Evolutionary conservation across 2,113 vertebrate species (phyloP).

Genomic region (Clinocottus analis): DNA sequence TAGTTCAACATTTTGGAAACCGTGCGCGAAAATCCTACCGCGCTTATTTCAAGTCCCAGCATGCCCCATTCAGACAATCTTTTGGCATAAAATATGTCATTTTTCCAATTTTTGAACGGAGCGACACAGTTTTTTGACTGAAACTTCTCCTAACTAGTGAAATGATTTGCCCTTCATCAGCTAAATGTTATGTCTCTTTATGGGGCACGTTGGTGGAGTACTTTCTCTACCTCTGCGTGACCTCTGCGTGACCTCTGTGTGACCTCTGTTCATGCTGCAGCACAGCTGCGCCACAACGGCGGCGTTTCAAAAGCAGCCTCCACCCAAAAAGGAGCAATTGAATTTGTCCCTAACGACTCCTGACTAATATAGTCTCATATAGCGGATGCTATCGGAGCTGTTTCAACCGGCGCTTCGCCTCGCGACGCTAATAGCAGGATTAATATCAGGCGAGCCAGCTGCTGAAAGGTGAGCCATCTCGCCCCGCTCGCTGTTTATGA

Average conservation of each 20-base stretch:
- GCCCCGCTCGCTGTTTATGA: constrained; percentile 37
- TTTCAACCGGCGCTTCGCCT: constrained; percentile 30
- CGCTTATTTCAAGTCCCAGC: no score
- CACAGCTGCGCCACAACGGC: constrained; percentile 20
- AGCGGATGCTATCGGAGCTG: constrained; percentile 53
- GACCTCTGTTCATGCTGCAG: constrained; percentile 24
- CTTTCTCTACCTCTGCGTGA: constrained; percentile 32
- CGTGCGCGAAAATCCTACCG: no score
- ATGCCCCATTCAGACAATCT: no score
- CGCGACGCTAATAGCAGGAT: constrained; percentile 56
- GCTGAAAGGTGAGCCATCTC: constrained; percentile 49
- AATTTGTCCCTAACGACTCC: constrained; percentile 43
- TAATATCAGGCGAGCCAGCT: constrained; percentile 51
- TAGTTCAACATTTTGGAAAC: no score
- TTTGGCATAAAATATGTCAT: no score
- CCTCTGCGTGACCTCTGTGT: constrained; percentile 30
- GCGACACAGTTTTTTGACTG: no score
- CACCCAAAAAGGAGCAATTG: constrained; percentile 36
- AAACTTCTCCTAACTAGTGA: no score
- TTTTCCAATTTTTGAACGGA: no score
- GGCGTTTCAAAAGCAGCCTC: constrained; percentile 35
- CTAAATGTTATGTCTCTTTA: background rate
- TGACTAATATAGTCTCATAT: constrained; percentile 45
- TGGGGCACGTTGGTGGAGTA: background rate
- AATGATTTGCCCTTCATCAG: background rate